These are phyloP conservation scores for Aricia artaxerxes DNA, from an alignment of 2,888 invertebrate genomes.

Conservation along the genomic window DNA sequence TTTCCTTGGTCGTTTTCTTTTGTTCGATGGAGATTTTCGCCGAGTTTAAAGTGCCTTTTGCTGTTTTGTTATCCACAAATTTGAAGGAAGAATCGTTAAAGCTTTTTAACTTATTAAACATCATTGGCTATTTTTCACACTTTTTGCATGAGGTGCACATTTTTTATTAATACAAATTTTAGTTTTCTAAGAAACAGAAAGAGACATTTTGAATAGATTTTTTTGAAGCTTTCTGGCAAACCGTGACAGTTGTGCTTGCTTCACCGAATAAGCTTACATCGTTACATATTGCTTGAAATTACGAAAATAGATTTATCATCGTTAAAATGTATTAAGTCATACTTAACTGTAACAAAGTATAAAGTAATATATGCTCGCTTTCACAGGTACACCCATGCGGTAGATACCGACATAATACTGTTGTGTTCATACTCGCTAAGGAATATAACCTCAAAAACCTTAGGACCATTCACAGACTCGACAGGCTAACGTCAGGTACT, in stretches of 20 bases:
- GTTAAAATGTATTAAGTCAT: slow-evolving; percentile 17
- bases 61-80: slow-evolving; percentile 14
- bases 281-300: slow-evolving; percentile 24
- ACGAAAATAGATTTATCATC: slow-evolving; percentile 25
- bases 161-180: slow-evolving; percentile 25
- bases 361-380: slow-evolving; percentile 37
- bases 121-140: slow-evolving; percentile 32
- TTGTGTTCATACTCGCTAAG: slow-evolving; percentile 97
- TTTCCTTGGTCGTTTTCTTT: background rate
- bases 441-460: slow-evolving; percentile 96
- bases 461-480: slow-evolving; percentile 96
- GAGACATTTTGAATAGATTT: slow-evolving; percentile 28
- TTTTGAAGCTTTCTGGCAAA: slow-evolving; percentile 30
- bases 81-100: slow-evolving; percentile 32
- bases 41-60: slow-evolving; percentile 18
- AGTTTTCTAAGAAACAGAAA: slow-evolving; percentile 28
- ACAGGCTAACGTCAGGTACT: slow-evolving; percentile 94
- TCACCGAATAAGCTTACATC: slow-evolving; percentile 26
- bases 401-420: slow-evolving; percentile 97
- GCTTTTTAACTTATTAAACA: slow-evolving; percentile 30
- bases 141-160: slow-evolving; percentile 33
- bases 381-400: slow-evolving; percentile 97
- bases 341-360: background rate
- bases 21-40: background rate
- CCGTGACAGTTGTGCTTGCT: slow-evolving; percentile 25